Base-by-base conservation (phyloP, 2,113 vertebrate genomes). In the Pomatorhinus ruficollis region DNA sequence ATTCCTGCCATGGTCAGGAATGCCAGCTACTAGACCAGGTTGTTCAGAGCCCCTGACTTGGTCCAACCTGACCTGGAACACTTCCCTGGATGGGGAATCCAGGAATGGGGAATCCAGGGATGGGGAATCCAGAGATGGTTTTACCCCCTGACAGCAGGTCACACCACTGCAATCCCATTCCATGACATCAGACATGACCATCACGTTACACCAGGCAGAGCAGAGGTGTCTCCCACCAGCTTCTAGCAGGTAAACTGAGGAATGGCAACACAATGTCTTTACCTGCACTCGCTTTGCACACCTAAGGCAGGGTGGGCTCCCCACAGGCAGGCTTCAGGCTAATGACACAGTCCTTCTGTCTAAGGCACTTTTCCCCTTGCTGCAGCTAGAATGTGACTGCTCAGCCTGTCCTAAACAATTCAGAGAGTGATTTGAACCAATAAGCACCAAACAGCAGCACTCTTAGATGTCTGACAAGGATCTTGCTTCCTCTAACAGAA, bases 171-270 rank as follows among this genome's bases (percentile, higher is more conserved):
- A 14, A 13, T 21, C 31, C 12, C 37, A 21, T 25, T 80, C 79
- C 54, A 7, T 31, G 52, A 19, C 2, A 1, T 61, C 5, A 15
- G 2, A 24, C 16, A 4, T 8, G 17, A 35, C 66, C 70, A 19
- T 9, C 30, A 16, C 0, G 1, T 16, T 11, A 16, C 9, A 40
- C 11, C 50, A 50, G 16, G 25, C 9, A 45, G 15, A 7, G 37
- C 15, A 54, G 24, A 60, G 18, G 24, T 13, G 39, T 23, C 71
- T 56, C 28, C 52, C 45, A 80, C 0, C 27, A 78, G 18, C 33
- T 83, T 39, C 64, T 22, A 3, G 22, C 69, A 68, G 56, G 35
- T 20, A n/a, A 45, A 11, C 23, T 23, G 71, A 91, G 70, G 45
- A 69, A 79, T 18, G 12, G 22, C 33, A 69, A 16, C 23, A 27